These are phyloP conservation scores for Hydrotaea diabolus DNA, from an alignment of 2,888 invertebrate genomes.

Conservation along the genomic window DNA sequence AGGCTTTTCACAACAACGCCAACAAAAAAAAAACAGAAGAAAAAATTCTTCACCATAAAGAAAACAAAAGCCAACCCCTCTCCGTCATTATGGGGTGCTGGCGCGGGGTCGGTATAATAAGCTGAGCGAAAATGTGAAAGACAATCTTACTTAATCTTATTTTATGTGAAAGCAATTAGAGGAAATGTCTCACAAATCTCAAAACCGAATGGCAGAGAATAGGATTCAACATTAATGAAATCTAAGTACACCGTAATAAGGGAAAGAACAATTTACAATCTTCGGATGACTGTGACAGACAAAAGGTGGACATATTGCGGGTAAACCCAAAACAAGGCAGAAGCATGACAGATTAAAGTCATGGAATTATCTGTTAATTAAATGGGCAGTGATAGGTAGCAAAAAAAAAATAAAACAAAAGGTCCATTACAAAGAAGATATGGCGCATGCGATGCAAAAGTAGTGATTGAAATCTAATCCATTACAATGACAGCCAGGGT, in stretches of 20 bases:
- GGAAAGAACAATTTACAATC: not conserved
- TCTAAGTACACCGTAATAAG: not conserved
- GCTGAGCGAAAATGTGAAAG: not conserved
- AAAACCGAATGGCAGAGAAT: not conserved
- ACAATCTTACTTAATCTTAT: not conserved
- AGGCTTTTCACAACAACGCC: too few species aligned
- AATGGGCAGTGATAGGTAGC: not conserved
- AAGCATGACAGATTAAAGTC: slow-evolving; percentile 2
- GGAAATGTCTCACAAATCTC: slow-evolving; percentile 13
- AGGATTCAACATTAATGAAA: slow-evolving; percentile 19
- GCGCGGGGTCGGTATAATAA: not conserved
- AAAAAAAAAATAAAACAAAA: too few species aligned
- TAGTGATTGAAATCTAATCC: too few species aligned
- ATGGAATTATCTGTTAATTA: not conserved
- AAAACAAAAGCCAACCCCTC: not conserved
- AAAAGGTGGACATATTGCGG: not conserved
- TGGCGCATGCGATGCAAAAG: too few species aligned
- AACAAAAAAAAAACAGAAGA: not conserved
- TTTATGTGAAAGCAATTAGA: slow-evolving; percentile 21
- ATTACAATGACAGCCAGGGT: too few species aligned
- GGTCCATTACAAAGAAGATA: too few species aligned
- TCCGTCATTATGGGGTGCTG: not conserved
- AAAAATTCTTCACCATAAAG: not conserved
- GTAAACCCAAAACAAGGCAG: too few species aligned
- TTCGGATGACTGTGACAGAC: not conserved